Base-by-base conservation (phyloP, 2,888 invertebrate genomes). In the Chrysina gloriosa region DNA sequence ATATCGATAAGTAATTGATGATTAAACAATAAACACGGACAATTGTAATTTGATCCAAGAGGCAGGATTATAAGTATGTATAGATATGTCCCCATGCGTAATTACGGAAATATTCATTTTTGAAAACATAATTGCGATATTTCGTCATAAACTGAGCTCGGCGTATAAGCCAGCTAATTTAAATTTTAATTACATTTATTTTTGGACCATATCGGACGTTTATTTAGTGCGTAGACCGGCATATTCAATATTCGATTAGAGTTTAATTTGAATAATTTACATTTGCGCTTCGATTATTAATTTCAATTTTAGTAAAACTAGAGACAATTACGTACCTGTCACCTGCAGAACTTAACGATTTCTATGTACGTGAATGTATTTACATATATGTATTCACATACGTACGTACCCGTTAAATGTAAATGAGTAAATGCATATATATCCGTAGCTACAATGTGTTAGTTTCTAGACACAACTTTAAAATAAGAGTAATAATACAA, bases 231-330 rank as follows among this genome's bases (percentile, higher is more conserved):
- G 56, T 7, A 58, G 25, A 42, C 63, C 48, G 61, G 65, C 42
- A 68, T 68, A 61, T 70, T 69, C 70, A 67, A 69, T 70, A 70
- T 71, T 68, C 72, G 69, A 71, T 72, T 71, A 67, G 67, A 67
- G 67, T 72, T 72, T 69, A 65, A 70, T 70, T 70, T 68, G 69
- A 72, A 69, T 72, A 70, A 72, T 72, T 72, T 69, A 52, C 52
- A 52, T 36, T 47, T 34, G 66, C 45, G 23, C 47, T 58, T 23
- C 47, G 58, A 66, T 66, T 66, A 66, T 42, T 47, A 58, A 66
- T 58, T 66, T 66, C 42, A 45, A 66, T 66, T 66, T 56, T 31
- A 42, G 42, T 42, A 58, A 31, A 56, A 36, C 64, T 31, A 36
- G 39, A 50, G 52, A 39, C 50, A 64, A 52, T 64, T 54, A 58